Evolutionary conservation across 2,888 invertebrate genomes (phyloP).

Genomic region (Tinea pellionella): DNA sequence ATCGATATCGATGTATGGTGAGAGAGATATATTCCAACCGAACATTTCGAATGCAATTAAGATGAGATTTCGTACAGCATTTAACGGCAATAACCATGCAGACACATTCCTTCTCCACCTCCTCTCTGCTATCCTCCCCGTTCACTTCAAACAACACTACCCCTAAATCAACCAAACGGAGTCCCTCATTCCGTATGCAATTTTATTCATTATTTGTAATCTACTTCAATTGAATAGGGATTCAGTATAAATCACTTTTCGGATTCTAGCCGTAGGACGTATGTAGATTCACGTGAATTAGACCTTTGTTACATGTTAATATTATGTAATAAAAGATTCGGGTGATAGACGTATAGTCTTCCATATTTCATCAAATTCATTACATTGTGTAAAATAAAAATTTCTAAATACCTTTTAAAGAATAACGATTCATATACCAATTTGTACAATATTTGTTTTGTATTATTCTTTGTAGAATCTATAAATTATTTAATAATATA

Average conservation of each 20-base stretch:
- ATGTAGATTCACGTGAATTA: conserved; percentile 50
- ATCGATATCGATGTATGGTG: no score
- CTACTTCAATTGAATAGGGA: conserved; percentile 66
- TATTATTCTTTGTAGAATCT: no score
- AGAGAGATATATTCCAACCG: no score
- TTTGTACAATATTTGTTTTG: no score
- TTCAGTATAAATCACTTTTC: conserved; percentile 66
- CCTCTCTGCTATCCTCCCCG: conserved; percentile 23
- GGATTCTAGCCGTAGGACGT: conserved; percentile 59
- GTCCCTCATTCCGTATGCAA: conserved; percentile 67
- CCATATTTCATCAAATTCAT: no score
- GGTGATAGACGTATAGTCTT: no score
- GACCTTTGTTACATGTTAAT: background rate
- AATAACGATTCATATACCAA: no score
- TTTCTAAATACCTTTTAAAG: no score
- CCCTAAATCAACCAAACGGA: conserved; percentile 33
- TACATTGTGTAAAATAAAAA: no score
- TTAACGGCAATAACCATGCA: conserved; percentile 47
- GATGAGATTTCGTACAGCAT: conserved; percentile 23
- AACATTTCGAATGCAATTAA: background rate
- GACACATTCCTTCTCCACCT: conserved; percentile 20
- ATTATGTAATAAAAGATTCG: background rate
- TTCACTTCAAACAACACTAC: conserved; percentile 52
- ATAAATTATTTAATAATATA: no score
- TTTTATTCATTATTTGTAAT: conserved; percentile 70